Conservation (phyloP, 2,113 vertebrate species). For the Esox niger region DNA sequence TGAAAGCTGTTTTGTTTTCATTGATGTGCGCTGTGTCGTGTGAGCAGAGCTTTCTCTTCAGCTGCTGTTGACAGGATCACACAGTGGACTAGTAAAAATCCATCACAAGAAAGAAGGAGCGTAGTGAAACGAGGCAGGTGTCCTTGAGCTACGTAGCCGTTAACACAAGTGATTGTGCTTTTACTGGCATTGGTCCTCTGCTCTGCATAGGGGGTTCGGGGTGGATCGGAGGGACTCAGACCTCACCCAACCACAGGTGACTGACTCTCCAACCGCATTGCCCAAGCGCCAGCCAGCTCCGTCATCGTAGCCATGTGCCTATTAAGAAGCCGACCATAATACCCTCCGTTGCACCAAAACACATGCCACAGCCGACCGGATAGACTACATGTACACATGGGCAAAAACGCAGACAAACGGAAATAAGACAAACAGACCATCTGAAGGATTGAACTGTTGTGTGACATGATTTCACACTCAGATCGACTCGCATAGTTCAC, state of each 20-base stretch:
- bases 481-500: constrained; percentile 36
- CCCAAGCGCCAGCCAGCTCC: constrained; percentile 29
- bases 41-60: too few relatives aligned
- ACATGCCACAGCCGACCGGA: constrained; percentile 2
- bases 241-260: constrained; percentile 25
- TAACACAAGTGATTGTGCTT: not conserved
- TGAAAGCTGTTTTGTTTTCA: too few relatives aligned
- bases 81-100: not conserved
- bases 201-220: constrained; percentile 22
- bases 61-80: too few relatives aligned
- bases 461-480: constrained; percentile 29
- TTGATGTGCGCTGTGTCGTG: too few relatives aligned
- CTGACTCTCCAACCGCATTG: constrained; percentile 16
- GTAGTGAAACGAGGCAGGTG: constrained; percentile 3
- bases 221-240: constrained; percentile 14
- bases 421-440: not conserved
- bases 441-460: constrained; percentile 22
- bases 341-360: not conserved
- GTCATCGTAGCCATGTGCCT: constrained; percentile 32
- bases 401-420: constrained; percentile 19
- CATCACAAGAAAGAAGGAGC: constrained; percentile 8
- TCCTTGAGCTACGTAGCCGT: constrained; percentile 2
- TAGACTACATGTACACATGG: constrained; percentile 25
- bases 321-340: constrained; percentile 30
- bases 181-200: constrained; percentile 14